Evolutionary conservation across 1,140 invertebrate species (phyloP).

Genomic region (Drosophila mojavensis): DNA sequence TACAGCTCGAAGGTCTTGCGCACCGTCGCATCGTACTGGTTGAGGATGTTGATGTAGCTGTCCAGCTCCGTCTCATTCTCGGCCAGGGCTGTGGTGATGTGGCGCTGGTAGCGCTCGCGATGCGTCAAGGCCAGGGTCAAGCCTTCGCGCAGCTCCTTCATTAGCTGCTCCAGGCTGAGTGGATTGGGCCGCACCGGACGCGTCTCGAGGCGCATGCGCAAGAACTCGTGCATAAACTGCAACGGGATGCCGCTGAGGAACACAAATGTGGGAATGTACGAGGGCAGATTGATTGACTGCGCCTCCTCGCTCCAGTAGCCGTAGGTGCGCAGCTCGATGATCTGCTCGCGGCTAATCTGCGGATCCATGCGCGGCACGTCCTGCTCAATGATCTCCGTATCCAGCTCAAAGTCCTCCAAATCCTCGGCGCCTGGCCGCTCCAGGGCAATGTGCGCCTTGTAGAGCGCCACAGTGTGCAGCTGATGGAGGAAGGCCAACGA

Average conservation of each 20-base stretch:
- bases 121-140: slow-evolving; percentile 91
- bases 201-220: slow-evolving; percentile 92
- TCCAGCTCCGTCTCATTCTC: slow-evolving; percentile 85
- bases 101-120: slow-evolving; percentile 89
- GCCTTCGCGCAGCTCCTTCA: slow-evolving; percentile 94
- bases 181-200: slow-evolving; percentile 92
- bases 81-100: slow-evolving; percentile 88
- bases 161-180: slow-evolving; percentile 92
- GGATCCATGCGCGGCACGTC: slow-evolving; percentile 84
- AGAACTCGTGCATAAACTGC: slow-evolving; percentile 94
- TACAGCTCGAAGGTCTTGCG: slow-evolving; percentile 90
- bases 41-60: slow-evolving; percentile 86
- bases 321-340: slow-evolving; percentile 85
- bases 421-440: slow-evolving; percentile 85
- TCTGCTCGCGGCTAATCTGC: slow-evolving; percentile 75
- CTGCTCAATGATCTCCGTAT: slow-evolving; percentile 78
- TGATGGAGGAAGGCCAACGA: slow-evolving; percentile 90
- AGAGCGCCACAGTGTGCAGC: slow-evolving; percentile 87
- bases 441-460: slow-evolving; percentile 89
- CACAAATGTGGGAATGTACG: slow-evolving; percentile 92
- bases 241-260: slow-evolving; percentile 92
- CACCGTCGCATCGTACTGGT: slow-evolving; percentile 91
- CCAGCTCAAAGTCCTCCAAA: slow-evolving; percentile 71
- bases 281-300: slow-evolving; percentile 90
- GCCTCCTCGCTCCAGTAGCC: slow-evolving; percentile 92